phyloP scores from a whole-genome alignment of 2,113 vertebrate genomes.

The Ceuthmochares aereus region DNA sequence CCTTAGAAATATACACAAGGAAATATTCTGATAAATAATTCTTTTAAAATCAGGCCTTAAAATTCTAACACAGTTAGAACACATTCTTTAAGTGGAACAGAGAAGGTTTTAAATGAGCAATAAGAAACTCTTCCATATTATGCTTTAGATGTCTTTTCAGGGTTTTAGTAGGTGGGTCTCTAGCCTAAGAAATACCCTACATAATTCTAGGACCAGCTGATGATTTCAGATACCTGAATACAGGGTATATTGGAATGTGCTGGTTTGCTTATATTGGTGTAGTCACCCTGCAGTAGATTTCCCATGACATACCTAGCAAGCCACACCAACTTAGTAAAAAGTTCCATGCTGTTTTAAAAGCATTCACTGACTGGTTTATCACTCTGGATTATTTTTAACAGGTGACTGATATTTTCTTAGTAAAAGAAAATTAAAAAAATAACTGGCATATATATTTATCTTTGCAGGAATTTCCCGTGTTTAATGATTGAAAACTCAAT shows the following conservation, averaged over 20 bases:
- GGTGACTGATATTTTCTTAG: conserved; percentile 6
- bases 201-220: neutral
- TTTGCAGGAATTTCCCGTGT: conserved; percentile 67
- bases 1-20: neutral
- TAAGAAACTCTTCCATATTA: neutral
- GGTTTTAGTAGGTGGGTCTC: neutral
- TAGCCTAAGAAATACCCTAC: neutral
- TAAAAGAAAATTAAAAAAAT: conserved; percentile 36
- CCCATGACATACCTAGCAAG: neutral
- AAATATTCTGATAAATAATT: neutral
- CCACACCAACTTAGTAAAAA: neutral
- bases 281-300: neutral
- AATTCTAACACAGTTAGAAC: neutral
- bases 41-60: neutral
- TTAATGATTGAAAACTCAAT: conserved; percentile 52
- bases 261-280: neutral
- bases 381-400: neutral
- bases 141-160: neutral
- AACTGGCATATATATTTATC: conserved; percentile 14
- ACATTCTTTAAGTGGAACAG: neutral
- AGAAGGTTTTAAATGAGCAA: neutral
- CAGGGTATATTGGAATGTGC: neutral
- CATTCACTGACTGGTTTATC: neutral
- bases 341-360: neutral
- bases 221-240: neutral